Evolutionary conservation across 1,140 invertebrate genomes (phyloP).

Genomic region (Drosophila dunni): DNA sequence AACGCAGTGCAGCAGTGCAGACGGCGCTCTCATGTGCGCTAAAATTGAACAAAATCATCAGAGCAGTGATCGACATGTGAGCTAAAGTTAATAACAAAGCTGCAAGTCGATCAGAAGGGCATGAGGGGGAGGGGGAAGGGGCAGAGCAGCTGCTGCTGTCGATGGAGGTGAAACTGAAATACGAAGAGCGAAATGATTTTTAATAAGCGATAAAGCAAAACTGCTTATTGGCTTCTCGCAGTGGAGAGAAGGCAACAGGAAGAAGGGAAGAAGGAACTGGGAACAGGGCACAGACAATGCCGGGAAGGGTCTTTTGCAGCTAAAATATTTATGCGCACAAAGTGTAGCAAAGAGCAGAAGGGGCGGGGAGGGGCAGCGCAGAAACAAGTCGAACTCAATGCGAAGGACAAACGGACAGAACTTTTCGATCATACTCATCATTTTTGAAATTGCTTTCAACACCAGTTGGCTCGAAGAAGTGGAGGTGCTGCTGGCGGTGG

Average conservation of each 20-base stretch:
- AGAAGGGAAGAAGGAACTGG: neutral
- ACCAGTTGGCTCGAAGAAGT: constrained; percentile 61
- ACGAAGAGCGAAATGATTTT: constrained; percentile 85
- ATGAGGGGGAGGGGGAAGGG: constrained; percentile 14
- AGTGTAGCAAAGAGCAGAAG: neutral
- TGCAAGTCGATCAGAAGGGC: constrained; percentile 24
- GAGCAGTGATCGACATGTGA: constrained; percentile 81
- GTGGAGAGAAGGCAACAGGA: constrained; percentile 31
- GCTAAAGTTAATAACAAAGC: constrained; percentile 83
- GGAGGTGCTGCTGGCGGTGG: constrained; percentile 8
- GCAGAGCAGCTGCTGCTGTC: constrained; percentile 28
- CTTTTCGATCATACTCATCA: constrained; percentile 84
- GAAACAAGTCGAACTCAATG: constrained; percentile 35
- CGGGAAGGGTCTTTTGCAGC: constrained; percentile 33
- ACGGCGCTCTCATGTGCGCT: constrained; percentile 80
- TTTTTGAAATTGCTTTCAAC: constrained; percentile 85
- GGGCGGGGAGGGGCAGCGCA: constrained; percentile 31
- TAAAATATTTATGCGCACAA: constrained; percentile 68
- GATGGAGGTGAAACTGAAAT: constrained; percentile 73
- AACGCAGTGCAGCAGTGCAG: constrained; percentile 20
- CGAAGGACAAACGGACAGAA: constrained; percentile 35
- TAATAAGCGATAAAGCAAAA: constrained; percentile 85
- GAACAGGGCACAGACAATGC: constrained; percentile 24
- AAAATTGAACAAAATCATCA: constrained; percentile 84
- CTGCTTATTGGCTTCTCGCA: constrained; percentile 82